These are phyloP conservation scores for Clusia tigrina DNA, from an alignment of 2,888 invertebrate genomes.

Conservation along the genomic window DNA sequence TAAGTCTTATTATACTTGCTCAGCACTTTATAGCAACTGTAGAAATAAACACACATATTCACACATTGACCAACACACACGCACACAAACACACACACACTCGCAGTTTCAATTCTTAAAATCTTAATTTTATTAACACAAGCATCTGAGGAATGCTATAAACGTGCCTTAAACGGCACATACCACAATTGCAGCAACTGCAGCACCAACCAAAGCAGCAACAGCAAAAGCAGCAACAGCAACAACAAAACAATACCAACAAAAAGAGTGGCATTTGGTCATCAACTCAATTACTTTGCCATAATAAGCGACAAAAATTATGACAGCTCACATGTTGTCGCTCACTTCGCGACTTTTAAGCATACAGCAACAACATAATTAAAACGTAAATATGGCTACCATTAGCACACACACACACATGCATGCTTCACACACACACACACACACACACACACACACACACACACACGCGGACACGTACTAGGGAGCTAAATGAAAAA, in stretches of 20 bases:
- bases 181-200: constrained; percentile 1
- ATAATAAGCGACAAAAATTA: constrained; percentile 52
- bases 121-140: constrained; percentile 7
- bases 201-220: neutral
- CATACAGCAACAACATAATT: constrained; percentile 4
- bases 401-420: neutral
- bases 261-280: constrained; percentile 17
- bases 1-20: no score
- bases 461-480: no score
- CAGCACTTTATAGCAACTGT: neutral
- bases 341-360: neutral
- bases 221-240: constrained; percentile 6
- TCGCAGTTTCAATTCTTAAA: constrained; percentile 1
- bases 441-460: no score
- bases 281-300: constrained; percentile 26
- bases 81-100: no score
- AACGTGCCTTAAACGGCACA: constrained; percentile 6
- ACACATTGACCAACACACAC: no score
- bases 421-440: neutral
- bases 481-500: no score
- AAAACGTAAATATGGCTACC: constrained; percentile 9
- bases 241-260: constrained; percentile 21
- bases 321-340: constrained; percentile 45
- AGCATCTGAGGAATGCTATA: neutral
- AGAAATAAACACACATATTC: no score